phyloP scores from a whole-genome alignment of 2,113 vertebrate species.

The Glareola pratincola region DNA sequence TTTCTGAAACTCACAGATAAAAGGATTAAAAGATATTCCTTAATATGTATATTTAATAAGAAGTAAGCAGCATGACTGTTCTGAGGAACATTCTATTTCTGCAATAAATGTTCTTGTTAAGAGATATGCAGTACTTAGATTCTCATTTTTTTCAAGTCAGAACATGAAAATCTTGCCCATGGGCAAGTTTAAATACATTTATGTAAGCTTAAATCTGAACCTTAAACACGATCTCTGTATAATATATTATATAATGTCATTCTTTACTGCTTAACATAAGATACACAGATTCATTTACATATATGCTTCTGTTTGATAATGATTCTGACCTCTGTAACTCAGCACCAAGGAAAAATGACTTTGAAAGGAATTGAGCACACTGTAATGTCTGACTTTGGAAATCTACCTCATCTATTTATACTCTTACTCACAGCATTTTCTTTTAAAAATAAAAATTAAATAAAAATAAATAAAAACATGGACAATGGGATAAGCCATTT shows the following conservation, averaged over 20 bases:
- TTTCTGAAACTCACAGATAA: slow-evolving; percentile 22
- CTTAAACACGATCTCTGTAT: neutral
- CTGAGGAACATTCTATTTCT: neutral
- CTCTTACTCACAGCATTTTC: neutral
- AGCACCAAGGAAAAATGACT: neutral
- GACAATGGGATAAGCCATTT: neutral
- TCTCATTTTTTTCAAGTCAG: neutral
- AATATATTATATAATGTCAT: neutral
- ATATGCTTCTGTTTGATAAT: neutral
- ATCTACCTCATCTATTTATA: neutral
- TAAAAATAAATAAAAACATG: neutral
- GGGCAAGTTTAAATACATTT: neutral
- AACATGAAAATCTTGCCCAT: neutral
- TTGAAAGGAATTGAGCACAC: neutral
- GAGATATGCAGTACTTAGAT: neutral
- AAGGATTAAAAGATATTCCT: neutral
- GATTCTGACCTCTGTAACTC: neutral
- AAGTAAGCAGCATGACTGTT: neutral
- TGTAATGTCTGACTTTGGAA: neutral
- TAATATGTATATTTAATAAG: neutral
- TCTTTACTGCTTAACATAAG: neutral
- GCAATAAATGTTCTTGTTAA: neutral
- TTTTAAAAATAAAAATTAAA: neutral
- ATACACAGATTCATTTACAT: neutral
- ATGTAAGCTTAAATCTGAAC: neutral